A percentile compares a stretch with the other conserved stretches of the same genome.
Evolutionary conservation across 1,140 invertebrate genomes (phyloP).

Genomic region (Drosophila malerkotliana): DNA sequence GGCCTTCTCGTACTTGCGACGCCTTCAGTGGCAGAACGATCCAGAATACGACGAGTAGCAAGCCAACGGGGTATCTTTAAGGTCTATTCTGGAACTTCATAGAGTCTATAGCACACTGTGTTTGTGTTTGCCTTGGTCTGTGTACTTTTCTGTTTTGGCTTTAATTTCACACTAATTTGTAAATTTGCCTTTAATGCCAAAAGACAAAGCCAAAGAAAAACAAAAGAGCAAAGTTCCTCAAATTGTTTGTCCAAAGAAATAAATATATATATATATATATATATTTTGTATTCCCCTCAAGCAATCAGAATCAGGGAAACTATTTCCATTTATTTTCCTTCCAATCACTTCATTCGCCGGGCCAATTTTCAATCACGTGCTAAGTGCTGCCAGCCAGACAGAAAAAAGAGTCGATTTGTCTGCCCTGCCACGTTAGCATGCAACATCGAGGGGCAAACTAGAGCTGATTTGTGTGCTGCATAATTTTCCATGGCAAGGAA

Average conservation of each 20-base stretch:
- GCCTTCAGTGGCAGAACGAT: slow-evolving; percentile 32
- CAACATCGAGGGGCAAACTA: slow-evolving; percentile 41
- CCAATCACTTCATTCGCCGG: slow-evolving; percentile 72
- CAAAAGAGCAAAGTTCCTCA: slow-evolving; percentile 48
- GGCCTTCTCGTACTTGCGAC: slow-evolving; percentile 31
- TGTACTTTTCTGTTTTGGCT: slow-evolving; percentile 38
- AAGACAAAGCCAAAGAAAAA: slow-evolving; percentile 36
- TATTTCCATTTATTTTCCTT: slow-evolving; percentile 20
- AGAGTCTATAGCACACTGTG: neutral
- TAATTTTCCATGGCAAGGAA: slow-evolving; percentile 62
- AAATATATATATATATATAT: neutral
- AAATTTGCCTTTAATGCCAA: slow-evolving; percentile 76
- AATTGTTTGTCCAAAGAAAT: slow-evolving; percentile 43
- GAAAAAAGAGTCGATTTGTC: slow-evolving; percentile 70
- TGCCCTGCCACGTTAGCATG: slow-evolving; percentile 70
- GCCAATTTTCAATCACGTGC: slow-evolving; percentile 79
- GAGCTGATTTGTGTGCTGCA: slow-evolving; percentile 69
- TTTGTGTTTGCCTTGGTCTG: slow-evolving; percentile 23
- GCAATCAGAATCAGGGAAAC: slow-evolving; percentile 44
- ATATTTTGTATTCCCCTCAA: slow-evolving; percentile 28
- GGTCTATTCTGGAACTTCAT: slow-evolving; percentile 10
- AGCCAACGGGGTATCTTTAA: neutral
- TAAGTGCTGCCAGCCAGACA: slow-evolving; percentile 66
- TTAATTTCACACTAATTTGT: slow-evolving; percentile 79
- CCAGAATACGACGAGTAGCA: slow-evolving; percentile 14